These are phyloP conservation scores for Pissodes strobi DNA, from an alignment of 1,140 invertebrate species.

Conservation along the genomic window DNA sequence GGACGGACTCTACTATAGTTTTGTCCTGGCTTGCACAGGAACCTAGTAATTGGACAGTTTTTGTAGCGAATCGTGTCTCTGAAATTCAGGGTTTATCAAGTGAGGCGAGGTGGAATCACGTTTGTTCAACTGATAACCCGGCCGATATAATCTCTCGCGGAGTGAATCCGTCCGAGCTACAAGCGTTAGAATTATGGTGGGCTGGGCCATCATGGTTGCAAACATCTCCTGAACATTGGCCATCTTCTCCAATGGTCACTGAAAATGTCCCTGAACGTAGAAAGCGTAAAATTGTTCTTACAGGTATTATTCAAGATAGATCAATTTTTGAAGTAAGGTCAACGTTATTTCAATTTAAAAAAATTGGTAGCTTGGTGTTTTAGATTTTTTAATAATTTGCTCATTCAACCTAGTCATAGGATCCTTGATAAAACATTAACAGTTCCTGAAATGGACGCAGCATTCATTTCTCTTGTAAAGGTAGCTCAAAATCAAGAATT, in stretches of 20 bases:
- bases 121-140: no score
- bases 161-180: conserved; percentile 1
- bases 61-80: conserved; percentile 51
- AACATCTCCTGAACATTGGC: neutral
- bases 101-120: no score
- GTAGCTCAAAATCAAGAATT: conserved; percentile 1
- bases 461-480: neutral
- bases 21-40: no score
- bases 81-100: conserved; percentile 35
- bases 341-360: neutral
- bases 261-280: no score
- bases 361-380: neutral
- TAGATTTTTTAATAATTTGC: conserved; percentile 3
- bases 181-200: neutral
- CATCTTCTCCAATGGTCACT: no score
- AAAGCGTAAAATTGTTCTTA: neutral
- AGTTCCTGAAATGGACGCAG: neutral
- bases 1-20: no score
- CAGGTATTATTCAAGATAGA: neutral
- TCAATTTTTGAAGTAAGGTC: neutral
- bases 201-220: neutral
- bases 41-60: conserved; percentile 45
- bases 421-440: neutral
- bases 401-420: neutral
- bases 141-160: conserved; percentile 57